These are phyloP conservation scores for Pithys albifrons DNA, from an alignment of 2,113 vertebrate genomes.

Conservation along the genomic window DNA sequence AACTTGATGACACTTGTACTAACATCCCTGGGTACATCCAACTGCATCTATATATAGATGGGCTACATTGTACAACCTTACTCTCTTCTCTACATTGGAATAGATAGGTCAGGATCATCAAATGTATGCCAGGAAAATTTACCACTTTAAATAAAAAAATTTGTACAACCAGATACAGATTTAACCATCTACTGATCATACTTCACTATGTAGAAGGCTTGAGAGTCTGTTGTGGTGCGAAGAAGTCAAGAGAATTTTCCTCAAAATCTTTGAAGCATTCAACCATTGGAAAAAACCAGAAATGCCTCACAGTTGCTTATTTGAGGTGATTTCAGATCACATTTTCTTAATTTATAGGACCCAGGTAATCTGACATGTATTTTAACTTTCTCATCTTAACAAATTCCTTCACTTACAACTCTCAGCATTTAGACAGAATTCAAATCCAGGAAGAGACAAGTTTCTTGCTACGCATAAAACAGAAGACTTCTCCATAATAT, in stretches of 20 bases:
- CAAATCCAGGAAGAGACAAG: not conserved
- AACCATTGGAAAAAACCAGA: not conserved
- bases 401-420: not conserved
- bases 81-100: not conserved
- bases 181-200: not conserved
- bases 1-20: not conserved
- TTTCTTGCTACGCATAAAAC: not conserved
- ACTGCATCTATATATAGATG: not conserved
- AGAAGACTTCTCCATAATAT: not conserved
- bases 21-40: not conserved
- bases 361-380: not conserved
- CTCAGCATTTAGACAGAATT: not conserved
- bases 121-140: not conserved
- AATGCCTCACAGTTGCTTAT: rapidly evolving
- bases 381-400: not conserved
- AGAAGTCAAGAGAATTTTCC: not conserved
- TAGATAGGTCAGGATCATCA: not conserved
- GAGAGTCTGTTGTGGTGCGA: not conserved
- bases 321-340: not conserved
- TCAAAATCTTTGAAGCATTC: not conserved
- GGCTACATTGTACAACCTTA: not conserved
- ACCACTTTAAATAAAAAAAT: not conserved
- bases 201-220: rapidly evolving
- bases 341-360: not conserved
- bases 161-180: not conserved